phyloP scores from a whole-genome alignment of 2,888 invertebrate species.

The Chaetogeoica ovagalla region DNA sequence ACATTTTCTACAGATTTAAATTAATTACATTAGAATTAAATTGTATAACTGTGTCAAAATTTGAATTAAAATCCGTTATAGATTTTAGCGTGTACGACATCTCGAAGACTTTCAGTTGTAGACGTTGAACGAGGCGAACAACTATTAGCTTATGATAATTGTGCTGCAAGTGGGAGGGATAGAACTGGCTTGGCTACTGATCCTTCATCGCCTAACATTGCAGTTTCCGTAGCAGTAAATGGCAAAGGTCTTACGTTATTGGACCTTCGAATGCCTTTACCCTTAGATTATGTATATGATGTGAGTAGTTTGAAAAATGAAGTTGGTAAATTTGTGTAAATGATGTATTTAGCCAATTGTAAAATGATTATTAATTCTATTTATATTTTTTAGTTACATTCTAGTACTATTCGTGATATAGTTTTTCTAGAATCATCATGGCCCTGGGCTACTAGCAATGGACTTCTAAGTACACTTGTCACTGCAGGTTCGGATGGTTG shows the following conservation, averaged over 20 bases:
- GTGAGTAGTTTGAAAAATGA: slow-evolving; percentile 57
- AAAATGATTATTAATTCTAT: slow-evolving; percentile 32
- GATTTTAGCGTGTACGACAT: slow-evolving; percentile 62
- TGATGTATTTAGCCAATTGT: slow-evolving; percentile 1
- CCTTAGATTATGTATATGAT: slow-evolving; percentile 62
- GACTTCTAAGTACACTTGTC: slow-evolving; percentile 60
- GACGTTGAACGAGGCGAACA: slow-evolving; percentile 62
- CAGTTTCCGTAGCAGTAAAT: slow-evolving; percentile 62
- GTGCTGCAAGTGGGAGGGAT: slow-evolving; percentile 61
- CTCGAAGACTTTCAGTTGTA: slow-evolving; percentile 61
- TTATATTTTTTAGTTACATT: slow-evolving; percentile 59
- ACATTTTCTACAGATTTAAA: too few relatives aligned
- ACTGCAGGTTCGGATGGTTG: slow-evolving; percentile 61
- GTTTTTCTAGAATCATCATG: slow-evolving; percentile 61
- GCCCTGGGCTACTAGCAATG: slow-evolving; percentile 63
- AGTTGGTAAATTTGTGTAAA: slow-evolving; percentile 1
- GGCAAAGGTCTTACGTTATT: slow-evolving; percentile 62
- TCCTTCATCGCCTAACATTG: slow-evolving; percentile 61
- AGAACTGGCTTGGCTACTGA: slow-evolving; percentile 62
- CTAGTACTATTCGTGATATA: slow-evolving; percentile 61
- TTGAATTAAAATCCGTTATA: slow-evolving; percentile 55
- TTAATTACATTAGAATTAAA: neutral
- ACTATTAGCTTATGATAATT: slow-evolving; percentile 62
- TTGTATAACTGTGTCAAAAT: slow-evolving; percentile 55
- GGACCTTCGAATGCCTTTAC: slow-evolving; percentile 62